Evolutionary conservation across 2,888 invertebrate species (phyloP), one percentile per base, ranked within the genome.

Genomic region (Cepaea hortensis): DNA sequence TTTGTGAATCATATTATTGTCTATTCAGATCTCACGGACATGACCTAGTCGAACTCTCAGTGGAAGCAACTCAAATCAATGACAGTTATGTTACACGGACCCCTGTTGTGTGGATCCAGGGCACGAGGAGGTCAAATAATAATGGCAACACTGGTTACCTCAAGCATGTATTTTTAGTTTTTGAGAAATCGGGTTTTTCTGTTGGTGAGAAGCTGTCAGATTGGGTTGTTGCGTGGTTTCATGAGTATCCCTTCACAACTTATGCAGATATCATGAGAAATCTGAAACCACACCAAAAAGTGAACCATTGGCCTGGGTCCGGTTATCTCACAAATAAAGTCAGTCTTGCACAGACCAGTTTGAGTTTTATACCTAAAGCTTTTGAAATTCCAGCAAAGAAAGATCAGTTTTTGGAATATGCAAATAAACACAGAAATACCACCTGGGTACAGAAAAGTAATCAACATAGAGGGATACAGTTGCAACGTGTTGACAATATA

Each of bases 281-380:
- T 88, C 94, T 98, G 15, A 96, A 96, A 90, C 95, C 96, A 0
- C 95, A 97, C 93, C 98, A 98, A 93, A 96, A 95, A 94, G 96
- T 99, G 0, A 99, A 99, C 93, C 98, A 99, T 93, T 97, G 98
- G 91, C 99, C 99, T 0, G 99, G 98, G 0, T 97, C 97, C 76
- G 98, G 98, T 0, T 98, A 96, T 93, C 96, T 99, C 83, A 98
- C 98, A 0, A 98, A 97, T 93, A 99, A 99, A 95, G 97, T 97
- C 7, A 97, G 97, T 92, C 95, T 99, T 84, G 98, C 98, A 0
- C 97, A 97, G 5, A 96, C 97, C 0, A 84, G 89, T 20, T 95
- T 97, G 35, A 96, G 96, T 87, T 97, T 97, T 91, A 96, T 98
- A 88, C 99, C 98, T 0, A 96, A 96, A 90, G 97, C 99, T 0